Evolutionary conservation across 1,140 invertebrate species (phyloP).

Genomic region (Meloidogyne floridensis): DNA sequence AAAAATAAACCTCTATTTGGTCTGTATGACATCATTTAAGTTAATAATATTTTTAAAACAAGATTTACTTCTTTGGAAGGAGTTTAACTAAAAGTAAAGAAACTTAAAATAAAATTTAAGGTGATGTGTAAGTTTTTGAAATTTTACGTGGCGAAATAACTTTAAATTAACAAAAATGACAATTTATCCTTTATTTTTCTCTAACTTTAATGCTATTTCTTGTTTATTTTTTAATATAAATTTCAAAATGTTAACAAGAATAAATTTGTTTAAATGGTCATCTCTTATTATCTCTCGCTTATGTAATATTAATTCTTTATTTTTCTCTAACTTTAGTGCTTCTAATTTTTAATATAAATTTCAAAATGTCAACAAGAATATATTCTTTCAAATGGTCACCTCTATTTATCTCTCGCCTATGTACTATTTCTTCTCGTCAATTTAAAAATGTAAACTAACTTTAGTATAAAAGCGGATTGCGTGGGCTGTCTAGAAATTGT

Average conservation of each 20-base stretch:
- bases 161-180: background rate
- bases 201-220: too few relatives aligned
- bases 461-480: background rate
- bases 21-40: slow-evolving; percentile 40
- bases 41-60: background rate
- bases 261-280: too few relatives aligned
- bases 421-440: background rate
- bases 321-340: too few relatives aligned
- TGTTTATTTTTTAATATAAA: too few relatives aligned
- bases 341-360: too few relatives aligned
- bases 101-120: background rate
- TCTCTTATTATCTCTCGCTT: too few relatives aligned
- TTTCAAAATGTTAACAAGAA: too few relatives aligned
- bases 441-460: background rate
- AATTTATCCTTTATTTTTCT: too few relatives aligned
- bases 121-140: slow-evolving; percentile 9
- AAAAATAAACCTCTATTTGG: slow-evolving; percentile 44
- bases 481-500: background rate
- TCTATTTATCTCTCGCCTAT: too few relatives aligned
- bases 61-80: background rate
- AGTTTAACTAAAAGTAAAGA: background rate
- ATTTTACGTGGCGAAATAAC: background rate
- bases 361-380: too few relatives aligned
- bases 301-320: too few relatives aligned
- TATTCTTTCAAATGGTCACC: too few relatives aligned